A percentile compares a stretch with the other conserved stretches of the same genome.
Evolutionary conservation across 2,113 vertebrate genomes (phyloP).

Genomic region (Indicator indicator): DNA sequence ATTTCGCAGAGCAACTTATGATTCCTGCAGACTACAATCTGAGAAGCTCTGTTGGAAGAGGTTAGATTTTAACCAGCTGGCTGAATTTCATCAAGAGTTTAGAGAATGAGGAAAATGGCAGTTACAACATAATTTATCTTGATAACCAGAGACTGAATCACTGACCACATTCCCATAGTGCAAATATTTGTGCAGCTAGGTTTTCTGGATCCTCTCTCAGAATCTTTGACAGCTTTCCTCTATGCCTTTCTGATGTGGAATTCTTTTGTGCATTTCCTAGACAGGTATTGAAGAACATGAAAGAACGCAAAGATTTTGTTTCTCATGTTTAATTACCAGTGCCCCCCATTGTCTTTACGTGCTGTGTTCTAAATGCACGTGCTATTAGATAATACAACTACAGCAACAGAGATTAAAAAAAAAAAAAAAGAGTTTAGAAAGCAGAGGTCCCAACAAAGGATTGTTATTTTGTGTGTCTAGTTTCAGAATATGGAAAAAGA

Average conservation of each 20-base stretch:
- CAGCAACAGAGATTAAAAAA: background rate
- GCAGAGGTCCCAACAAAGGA: background rate
- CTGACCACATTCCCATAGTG: background rate
- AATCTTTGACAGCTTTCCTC: background rate
- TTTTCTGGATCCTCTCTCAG: background rate
- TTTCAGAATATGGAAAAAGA: background rate
- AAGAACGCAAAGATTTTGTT: background rate
- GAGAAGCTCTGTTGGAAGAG: background rate
- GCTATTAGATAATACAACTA: background rate
- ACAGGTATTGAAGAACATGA: background rate
- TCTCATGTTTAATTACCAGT: background rate
- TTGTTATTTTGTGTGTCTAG: background rate
- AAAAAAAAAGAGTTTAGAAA: background rate
- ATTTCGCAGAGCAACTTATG: background rate
- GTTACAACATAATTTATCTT: slow-evolving; percentile 31
- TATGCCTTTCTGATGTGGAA: background rate
- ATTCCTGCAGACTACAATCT: background rate
- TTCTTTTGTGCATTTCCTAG: background rate
- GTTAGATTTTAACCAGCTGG: slow-evolving; percentile 15
- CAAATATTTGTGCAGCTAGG: slow-evolving; percentile 12
- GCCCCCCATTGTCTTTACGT: background rate
- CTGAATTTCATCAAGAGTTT: slow-evolving; percentile 4
- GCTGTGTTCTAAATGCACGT: background rate
- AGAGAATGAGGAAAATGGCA: background rate
- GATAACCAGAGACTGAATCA: background rate